Conservation (phyloP, 2,888 invertebrate species). For the Phalangium opilio region DNA sequence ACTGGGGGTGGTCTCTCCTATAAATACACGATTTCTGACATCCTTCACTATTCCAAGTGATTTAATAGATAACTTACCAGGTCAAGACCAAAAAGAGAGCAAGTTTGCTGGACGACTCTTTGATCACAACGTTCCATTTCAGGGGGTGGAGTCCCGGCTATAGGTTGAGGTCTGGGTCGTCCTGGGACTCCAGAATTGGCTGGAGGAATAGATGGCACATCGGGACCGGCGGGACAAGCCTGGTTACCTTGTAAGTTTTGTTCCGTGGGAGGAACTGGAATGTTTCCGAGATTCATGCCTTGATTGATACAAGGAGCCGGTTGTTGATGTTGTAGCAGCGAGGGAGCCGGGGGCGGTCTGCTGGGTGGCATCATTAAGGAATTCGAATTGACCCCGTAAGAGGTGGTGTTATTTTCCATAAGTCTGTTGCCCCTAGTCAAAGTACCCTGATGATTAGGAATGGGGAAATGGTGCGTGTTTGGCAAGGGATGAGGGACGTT, state of each 20-base stretch:
- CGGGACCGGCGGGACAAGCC: background rate
- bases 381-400: too few species aligned
- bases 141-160: conserved; percentile 70
- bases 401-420: too few species aligned
- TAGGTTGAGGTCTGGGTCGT: conserved; percentile 69
- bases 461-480: too few species aligned
- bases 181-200: background rate
- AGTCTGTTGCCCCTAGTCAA: too few species aligned
- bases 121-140: conserved; percentile 74
- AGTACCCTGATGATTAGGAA: too few species aligned
- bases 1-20: conserved; percentile 82
- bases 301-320: too few species aligned
- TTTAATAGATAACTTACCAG: conserved; percentile 44
- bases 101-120: conserved; percentile 75
- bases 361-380: too few species aligned
- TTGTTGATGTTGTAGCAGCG: too few species aligned
- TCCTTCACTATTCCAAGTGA: background rate
- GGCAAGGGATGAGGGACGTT: too few species aligned
- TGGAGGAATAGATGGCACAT: background rate
- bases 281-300: too few species aligned
- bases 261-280: too few species aligned
- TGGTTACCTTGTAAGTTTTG: background rate
- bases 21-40: conserved; percentile 1
- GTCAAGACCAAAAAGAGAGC: conserved; percentile 75
- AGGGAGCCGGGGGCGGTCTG: too few species aligned